Percentiles rank a stretch among this genome's conserved stretches.
Evolutionary conservation across 2,113 vertebrate genomes (phyloP).

Genomic region (Hypomesus transpacificus): DNA sequence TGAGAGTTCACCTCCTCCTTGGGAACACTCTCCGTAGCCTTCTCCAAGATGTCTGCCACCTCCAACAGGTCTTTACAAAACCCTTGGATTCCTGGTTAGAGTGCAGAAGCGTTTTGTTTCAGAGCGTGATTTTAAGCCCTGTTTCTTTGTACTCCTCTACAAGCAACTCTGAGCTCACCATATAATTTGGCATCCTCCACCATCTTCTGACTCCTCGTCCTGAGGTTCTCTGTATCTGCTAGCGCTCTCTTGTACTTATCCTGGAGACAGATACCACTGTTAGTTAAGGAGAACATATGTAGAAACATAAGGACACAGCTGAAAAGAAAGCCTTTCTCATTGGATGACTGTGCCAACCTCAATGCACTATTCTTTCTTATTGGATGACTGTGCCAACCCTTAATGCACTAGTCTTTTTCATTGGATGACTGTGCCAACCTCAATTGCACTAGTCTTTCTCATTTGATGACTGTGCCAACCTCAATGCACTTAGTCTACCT

Average conservation of each 20-base stretch:
- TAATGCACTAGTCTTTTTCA: no score
- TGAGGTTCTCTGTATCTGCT: slow-evolving; percentile 91
- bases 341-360: no score
- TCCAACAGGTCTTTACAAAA: slow-evolving; percentile 98
- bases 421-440: no score
- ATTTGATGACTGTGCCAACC: no score
- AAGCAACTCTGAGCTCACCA: slow-evolving; percentile 67
- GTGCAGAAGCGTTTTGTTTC: not conserved
- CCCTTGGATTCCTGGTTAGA: slow-evolving; percentile 84
- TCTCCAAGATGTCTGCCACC: slow-evolving; percentile 94
- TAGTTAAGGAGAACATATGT: no score
- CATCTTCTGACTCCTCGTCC: slow-evolving; percentile 88
- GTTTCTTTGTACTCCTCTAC: not conserved
- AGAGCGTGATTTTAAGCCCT: not conserved
- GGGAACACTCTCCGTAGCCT: slow-evolving; percentile 90
- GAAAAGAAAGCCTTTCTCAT: no score
- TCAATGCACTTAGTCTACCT: no score
- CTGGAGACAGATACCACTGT: not conserved
- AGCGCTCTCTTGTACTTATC: slow-evolving; percentile 94
- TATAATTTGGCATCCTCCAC: slow-evolving; percentile 92
- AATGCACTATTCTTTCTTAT: no score
- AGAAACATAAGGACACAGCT: no score
- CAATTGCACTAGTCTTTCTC: no score
- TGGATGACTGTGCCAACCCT: no score
- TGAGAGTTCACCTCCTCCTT: slow-evolving; percentile 81